A percentile compares a stretch with the other conserved stretches of the same genome.
phyloP scores from a whole-genome alignment of 2,113 vertebrate species.

The Platichthys flesus region DNA sequence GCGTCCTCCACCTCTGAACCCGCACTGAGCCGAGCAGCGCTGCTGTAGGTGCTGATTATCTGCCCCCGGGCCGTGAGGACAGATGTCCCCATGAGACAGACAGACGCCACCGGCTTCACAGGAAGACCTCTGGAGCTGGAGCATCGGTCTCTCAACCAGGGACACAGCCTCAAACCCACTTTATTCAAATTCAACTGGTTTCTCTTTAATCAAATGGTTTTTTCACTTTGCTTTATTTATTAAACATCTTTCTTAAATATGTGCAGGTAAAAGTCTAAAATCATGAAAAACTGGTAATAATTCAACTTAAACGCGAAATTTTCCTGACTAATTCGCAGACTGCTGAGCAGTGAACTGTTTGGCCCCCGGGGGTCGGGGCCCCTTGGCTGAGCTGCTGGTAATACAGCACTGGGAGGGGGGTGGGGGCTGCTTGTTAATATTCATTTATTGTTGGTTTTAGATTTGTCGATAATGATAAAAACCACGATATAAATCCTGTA shows the following conservation, averaged over 20 bases:
- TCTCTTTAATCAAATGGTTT: background rate
- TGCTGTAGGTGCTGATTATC: slow-evolving; percentile 14
- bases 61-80: slow-evolving; percentile 19
- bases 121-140: background rate
- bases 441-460: background rate
- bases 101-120: background rate
- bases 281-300: too few species aligned
- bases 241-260: too few species aligned
- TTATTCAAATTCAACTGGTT: background rate
- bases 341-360: too few species aligned
- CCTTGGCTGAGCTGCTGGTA: background rate
- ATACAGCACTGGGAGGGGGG: background rate
- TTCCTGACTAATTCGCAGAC: too few species aligned
- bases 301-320: too few species aligned
- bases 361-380: too few species aligned
- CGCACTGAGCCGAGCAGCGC: background rate
- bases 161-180: background rate
- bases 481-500: background rate
- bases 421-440: background rate
- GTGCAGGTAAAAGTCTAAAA: too few species aligned
- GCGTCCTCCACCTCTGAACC: slow-evolving; percentile 28
- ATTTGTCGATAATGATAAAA: background rate
- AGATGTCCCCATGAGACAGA: background rate
- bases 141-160: background rate
- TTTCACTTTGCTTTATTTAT: background rate